Base-by-base conservation (phyloP, 2,888 invertebrate species). In the Chaitophorus viminalis region DNA sequence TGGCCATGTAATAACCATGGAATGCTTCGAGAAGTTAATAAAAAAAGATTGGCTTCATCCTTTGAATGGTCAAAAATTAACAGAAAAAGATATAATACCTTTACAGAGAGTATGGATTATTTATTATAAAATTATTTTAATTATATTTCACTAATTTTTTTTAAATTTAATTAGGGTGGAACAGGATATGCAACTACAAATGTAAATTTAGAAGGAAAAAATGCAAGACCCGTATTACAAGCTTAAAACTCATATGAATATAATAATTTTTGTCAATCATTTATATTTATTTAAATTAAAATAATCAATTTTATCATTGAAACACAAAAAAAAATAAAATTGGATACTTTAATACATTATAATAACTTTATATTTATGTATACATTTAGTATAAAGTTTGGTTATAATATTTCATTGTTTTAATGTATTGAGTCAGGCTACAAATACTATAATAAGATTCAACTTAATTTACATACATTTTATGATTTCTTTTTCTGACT, bases 31-130 rank as follows among this genome's bases (percentile, higher is more conserved):
- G 90, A 98, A 98, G 91, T 93, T 99, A 29, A 97, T 99, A 85
- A 97, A 96, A 91, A 98, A 97, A 90, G 99, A 99, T 91, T 98
- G 97, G 98, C 93, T 96, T 36, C 98, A 99, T 92, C 99, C 99
- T 0, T 93, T 98, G 36, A 98, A 96, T 82, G 95, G 95, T 86
- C 94, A 96, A 89, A 96, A 95, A 91, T 91, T 98, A 11, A 95
- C 93, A 82, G 98, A 98, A 89, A 95, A 95, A 90, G 99, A 99
- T 91, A 97, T 99, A 52, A 98, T 99, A 91, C 93, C 94, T 9
- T 92, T 99, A 90, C 96, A 99, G 91, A 94, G 98, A 92, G 95
- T 95, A 93, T 29, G 74, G 3, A 54, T 68, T 29, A 39, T 31
- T 39, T 21, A 54, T 72, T 76, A 1, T 68, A 77, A 39, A 54